Evolutionary conservation across 2,113 vertebrate species (phyloP).

Genomic region (Pseudopipra pipra): DNA sequence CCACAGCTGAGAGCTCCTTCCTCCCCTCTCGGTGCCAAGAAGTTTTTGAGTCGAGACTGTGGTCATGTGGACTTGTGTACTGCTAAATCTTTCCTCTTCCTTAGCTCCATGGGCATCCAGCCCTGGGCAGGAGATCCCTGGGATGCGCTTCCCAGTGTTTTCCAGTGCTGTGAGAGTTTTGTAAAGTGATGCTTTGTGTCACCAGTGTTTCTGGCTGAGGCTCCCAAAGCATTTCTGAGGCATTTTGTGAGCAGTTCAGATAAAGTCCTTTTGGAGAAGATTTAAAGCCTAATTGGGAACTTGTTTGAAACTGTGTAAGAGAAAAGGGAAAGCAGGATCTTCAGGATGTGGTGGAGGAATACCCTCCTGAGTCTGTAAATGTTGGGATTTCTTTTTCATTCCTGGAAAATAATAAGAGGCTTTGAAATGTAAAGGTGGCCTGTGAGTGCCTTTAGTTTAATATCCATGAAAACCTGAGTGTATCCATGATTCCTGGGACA

Average conservation of each 20-base stretch:
- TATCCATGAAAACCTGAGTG: neutral
- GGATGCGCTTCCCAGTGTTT: neutral
- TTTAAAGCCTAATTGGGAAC: neutral
- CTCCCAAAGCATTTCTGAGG: neutral
- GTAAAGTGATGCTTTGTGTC: neutral
- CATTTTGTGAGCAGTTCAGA: neutral
- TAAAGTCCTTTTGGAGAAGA: neutral
- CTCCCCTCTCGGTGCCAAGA: fast-evolving
- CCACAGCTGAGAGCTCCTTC: neutral
- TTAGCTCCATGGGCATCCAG: neutral
- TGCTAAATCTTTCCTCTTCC: neutral
- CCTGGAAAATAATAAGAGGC: neutral
- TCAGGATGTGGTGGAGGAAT: neutral
- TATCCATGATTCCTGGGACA: neutral
- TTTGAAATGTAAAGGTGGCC: neutral
- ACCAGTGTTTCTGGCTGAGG: neutral
- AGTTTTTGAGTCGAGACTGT: neutral
- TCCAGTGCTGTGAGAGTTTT: neutral
- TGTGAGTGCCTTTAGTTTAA: neutral
- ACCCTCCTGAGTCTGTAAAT: fast-evolving
- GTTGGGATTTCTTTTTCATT: neutral
- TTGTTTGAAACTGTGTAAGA: neutral
- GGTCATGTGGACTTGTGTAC: neutral
- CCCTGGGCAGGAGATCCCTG: neutral
- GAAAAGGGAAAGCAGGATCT: neutral